Evolutionary conservation across 2,113 vertebrate genomes (phyloP), one percentile per base, ranked within the genome.

Genomic region (Dicentrarchus labrax): DNA sequence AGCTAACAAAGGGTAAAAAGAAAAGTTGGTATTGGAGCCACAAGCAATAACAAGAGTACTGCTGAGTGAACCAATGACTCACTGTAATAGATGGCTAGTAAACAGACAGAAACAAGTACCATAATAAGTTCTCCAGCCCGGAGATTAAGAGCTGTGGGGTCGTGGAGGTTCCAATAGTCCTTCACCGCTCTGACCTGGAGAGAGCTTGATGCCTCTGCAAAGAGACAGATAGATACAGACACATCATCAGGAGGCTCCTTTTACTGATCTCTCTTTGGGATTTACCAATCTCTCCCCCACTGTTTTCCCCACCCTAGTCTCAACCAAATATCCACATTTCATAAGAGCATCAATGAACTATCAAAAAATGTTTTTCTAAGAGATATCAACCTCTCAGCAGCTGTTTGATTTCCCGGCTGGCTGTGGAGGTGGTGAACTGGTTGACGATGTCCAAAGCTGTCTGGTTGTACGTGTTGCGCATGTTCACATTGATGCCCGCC

Each of bases 321-420:
- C 22, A 13, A 13, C 36, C 21, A 38, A 24, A 72, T 21, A 56
- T 15, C 22, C 2, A 19, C 9, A 68, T 38, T 61, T 60, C 50
- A 61, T 21, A 60, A 51, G 59, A 24, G 1, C 16, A 22, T 43
- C 11, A 59, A 43, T 43, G 0, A 64, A 59, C 16, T 5, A 47
- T 47, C 5, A 24, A 30, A 66, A 68, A 36, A 1, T 11, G 50
- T 8, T 38, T 12, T 15, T 6, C 2, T 0, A 9, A 45, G 47
- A 22, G 12, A 1, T 21, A 69, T 95, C 88, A 85, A 99, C 98
- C 98, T 96, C 98, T 93, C 3, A 99, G 95, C 19, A 99, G 95
- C 91, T 98, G 97, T 82, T 99, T 99, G 93, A 99, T 99, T 66
- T 99, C 98, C 84, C 97, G 97, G 95, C 98, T 99, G 92, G 97